These are phyloP conservation scores for Noctua fimbriata DNA, from an alignment of 2,888 invertebrate species.

Conservation along the genomic window DNA sequence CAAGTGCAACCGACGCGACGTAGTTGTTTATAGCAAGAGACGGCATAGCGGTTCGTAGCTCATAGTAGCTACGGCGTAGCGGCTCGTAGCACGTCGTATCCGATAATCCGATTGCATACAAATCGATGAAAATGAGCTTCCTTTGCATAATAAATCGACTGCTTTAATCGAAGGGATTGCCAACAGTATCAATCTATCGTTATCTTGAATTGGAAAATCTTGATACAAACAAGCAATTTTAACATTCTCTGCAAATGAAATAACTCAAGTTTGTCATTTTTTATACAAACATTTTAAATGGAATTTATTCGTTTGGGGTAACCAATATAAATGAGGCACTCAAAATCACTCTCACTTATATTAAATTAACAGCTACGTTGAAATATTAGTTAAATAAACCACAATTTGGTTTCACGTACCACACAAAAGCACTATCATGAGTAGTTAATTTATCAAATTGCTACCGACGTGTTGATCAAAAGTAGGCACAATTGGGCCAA, in stretches of 20 bases:
- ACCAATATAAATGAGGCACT: not conserved
- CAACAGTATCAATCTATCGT: not conserved
- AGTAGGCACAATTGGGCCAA: not conserved
- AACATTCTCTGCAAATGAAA: not conserved
- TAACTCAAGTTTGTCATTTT: not conserved
- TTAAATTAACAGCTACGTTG: not conserved
- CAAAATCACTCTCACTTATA: not conserved
- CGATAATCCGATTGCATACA: not conserved
- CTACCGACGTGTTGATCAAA: not conserved
- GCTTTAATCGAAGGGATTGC: not conserved
- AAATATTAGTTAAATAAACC: not conserved
- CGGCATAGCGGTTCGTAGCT: slow-evolving; percentile 8
- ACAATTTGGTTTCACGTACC: not conserved
- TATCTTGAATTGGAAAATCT: not conserved
- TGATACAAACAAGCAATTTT: not conserved
- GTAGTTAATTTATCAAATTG: not conserved
- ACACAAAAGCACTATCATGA: not conserved
- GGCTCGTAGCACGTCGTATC: not conserved
- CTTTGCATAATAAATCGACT: not conserved
- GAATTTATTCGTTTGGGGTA: not conserved
- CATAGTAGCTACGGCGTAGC: not conserved
- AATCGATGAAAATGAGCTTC: slow-evolving; percentile 3
- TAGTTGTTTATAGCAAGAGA: not conserved
- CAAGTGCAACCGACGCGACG: not conserved
- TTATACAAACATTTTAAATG: not conserved